Conservation (phyloP, 2,888 invertebrate genomes). For the Eilema caniola region DNA sequence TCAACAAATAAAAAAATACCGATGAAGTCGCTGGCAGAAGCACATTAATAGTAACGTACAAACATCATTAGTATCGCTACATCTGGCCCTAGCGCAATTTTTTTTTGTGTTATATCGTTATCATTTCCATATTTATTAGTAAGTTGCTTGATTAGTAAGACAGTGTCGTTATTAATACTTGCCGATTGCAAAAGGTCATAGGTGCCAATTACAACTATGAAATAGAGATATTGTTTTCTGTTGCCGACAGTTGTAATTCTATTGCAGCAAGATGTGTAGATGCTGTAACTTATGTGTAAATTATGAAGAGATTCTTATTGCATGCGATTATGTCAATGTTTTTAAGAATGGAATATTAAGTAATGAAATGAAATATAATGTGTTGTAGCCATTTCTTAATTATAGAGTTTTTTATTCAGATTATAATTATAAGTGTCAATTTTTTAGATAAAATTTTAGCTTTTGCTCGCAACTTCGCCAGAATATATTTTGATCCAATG, state of each 20-base stretch:
- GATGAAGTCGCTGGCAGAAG: too few species aligned
- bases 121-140: background rate
- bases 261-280: background rate
- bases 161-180: conserved; percentile 1
- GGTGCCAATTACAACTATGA: background rate
- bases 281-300: background rate
- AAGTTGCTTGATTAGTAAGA: background rate
- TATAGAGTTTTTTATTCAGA: too few species aligned
- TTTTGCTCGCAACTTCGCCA: too few species aligned
- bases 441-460: too few species aligned
- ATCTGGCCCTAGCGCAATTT: background rate
- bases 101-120: background rate
- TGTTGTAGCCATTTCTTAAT: background rate
- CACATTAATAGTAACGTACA: too few species aligned
- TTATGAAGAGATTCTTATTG: conserved; percentile 1
- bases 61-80: background rate
- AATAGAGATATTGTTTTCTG: background rate
- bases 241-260: background rate
- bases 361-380: background rate
- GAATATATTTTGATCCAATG: too few species aligned
- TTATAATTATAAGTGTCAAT: too few species aligned
- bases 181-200: conserved; percentile 3
- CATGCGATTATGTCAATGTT: background rate
- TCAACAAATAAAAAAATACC: too few species aligned
- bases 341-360: background rate